Evolutionary conservation across 1,140 invertebrate genomes (phyloP), one percentile per base, ranked within the genome.

Genomic region (Sitodiplosis mosellana): DNA sequence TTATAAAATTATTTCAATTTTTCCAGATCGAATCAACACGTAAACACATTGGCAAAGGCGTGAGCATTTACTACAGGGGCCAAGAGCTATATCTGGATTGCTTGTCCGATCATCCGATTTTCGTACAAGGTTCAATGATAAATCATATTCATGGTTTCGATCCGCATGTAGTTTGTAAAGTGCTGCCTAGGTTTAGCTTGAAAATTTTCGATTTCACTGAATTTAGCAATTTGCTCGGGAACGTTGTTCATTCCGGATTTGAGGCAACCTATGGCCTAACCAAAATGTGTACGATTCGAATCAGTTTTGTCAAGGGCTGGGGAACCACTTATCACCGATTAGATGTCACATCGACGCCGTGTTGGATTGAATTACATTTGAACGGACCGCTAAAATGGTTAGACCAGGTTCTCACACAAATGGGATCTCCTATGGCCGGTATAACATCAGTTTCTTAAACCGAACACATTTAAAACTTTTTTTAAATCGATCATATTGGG

Each of bases 221-320:
- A 68, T 96, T 96, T 69, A 90, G 90, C 22, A 82, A 90, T 56
- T 68, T 95, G 45, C 71, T 96, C 0, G 87, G 83, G 2, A 87
- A 94, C 65, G 91, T 86, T 54, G 92, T 95, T 0, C 88, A 89
- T 66, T 84, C 90, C 60, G 87, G 88, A 8, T 91, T 93, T 60
- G 90, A 95, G 66, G 89, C 89, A 33, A 91, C 96, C 5, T 96
- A 94, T 58, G 91, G 97, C 69, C 70, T 97, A 40, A 95, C 90
- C 0, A 95, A 95, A 72, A 96, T 96, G 91, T 96, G 93, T 61
- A 95, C 91, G 17, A 96, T 97, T 56, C 76, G 92, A 53, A 92
- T 96, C 87, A 93, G 88, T 51, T 97, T 97, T 64, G 92, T 97
- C 8, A 97, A 97, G 64, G 90, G 90, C 1, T 97, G 92, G 92